These are phyloP conservation scores for Heliconius charithonia DNA, from an alignment of 2,888 invertebrate species.

Conservation along the genomic window DNA sequence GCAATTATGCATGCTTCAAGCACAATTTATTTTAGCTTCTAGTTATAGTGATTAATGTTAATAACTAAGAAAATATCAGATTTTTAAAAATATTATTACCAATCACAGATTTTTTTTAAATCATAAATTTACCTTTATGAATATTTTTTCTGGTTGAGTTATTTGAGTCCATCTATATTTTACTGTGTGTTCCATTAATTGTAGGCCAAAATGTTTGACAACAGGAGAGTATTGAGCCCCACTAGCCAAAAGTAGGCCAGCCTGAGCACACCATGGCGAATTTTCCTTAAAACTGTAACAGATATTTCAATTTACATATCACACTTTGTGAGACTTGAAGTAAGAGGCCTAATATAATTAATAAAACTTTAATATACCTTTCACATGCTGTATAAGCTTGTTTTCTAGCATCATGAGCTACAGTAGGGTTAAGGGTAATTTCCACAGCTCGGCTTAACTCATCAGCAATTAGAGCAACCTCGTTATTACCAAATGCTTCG, in stretches of 20 bases:
- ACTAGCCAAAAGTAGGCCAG: constrained; percentile 91
- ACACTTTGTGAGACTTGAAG: not conserved
- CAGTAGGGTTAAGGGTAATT: constrained; percentile 91
- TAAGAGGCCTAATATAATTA: not conserved
- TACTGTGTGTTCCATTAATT: constrained; percentile 95
- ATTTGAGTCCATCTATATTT: constrained; percentile 97
- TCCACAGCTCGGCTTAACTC: constrained; percentile 92
- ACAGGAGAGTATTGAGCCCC: constrained; percentile 89
- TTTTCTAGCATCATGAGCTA: constrained; percentile 88
- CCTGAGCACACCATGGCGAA: constrained; percentile 94
- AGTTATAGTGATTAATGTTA: no score
- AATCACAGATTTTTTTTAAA: no score
- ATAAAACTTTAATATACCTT: constrained; percentile 62
- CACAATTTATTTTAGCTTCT: no score
- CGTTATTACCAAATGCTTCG: constrained; percentile 64
- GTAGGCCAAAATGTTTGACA: constrained; percentile 95
- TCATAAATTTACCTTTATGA: constrained; percentile 90
- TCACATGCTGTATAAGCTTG: constrained; percentile 94
- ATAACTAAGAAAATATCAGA: no score
- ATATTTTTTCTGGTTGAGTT: constrained; percentile 92
- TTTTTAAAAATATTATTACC: no score
- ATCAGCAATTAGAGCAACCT: constrained; percentile 88
- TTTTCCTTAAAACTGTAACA: constrained; percentile 89
- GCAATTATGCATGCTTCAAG: no score
- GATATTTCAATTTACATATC: not conserved